A percentile compares a stretch with the other conserved stretches of the same genome.
These are phyloP conservation scores for Choloepus didactylus DNA, from an alignment of 2,797 vertebrate species.

Conservation along the genomic window DNA sequence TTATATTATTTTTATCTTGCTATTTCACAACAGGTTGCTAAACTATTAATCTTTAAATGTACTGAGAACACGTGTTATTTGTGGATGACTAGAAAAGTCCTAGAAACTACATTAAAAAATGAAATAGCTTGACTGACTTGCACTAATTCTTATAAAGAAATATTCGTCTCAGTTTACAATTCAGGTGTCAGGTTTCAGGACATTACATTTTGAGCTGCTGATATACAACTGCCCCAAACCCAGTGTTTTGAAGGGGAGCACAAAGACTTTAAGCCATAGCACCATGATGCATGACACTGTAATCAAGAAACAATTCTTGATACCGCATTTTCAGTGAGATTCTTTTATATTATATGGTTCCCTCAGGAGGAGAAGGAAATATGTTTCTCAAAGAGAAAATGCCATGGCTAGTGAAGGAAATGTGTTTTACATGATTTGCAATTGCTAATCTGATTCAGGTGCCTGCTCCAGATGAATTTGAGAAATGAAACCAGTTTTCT, in stretches of 20 bases:
- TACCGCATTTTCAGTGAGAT: constrained; percentile 51
- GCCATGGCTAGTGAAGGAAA: constrained; percentile 47
- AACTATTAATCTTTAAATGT: constrained; percentile 72
- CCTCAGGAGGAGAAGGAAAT: constrained; percentile 57
- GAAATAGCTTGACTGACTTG: constrained; percentile 35
- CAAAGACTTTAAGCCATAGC: neutral
- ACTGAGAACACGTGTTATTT: constrained; percentile 60
- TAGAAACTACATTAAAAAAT: constrained; percentile 32
- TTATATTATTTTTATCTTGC: constrained; percentile 67
- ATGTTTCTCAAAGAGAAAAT: constrained; percentile 66
- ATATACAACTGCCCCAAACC: constrained; percentile 39
- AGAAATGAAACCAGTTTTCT: constrained; percentile 59
- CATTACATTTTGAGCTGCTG: constrained; percentile 52
- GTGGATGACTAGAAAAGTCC: constrained; percentile 37
- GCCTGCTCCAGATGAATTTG: constrained; percentile 20
- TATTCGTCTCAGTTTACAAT: constrained; percentile 57
- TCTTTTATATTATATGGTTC: constrained; percentile 35
- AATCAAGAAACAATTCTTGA: constrained; percentile 70
- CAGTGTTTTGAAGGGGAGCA: constrained; percentile 39
- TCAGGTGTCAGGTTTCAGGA: constrained; percentile 43
- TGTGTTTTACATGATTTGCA: constrained; percentile 65
- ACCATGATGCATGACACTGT: constrained; percentile 30
- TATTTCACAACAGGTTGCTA: constrained; percentile 57
- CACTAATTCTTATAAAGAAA: constrained; percentile 59
- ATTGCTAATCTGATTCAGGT: constrained; percentile 70